Percentiles rank a stretch among this genome's conserved stretches.
Conservation (phyloP, 2,888 invertebrate genomes). For the Agriopis aurantiaria region DNA sequence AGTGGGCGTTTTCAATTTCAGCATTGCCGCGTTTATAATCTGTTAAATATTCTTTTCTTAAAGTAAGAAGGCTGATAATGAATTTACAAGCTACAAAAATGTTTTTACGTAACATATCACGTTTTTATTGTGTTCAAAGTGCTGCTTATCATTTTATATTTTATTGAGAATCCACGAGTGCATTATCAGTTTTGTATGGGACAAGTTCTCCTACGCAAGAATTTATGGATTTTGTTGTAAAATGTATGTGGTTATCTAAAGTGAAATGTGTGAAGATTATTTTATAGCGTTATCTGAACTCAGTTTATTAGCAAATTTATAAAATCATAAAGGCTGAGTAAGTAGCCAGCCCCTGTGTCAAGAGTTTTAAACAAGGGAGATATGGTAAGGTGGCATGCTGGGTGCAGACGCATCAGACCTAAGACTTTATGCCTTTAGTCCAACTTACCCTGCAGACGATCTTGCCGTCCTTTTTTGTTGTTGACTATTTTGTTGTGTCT, state of each 20-base stretch:
- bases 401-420: too few relatives aligned
- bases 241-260: not conserved
- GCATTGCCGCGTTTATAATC: constrained; percentile 19
- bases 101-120: constrained; percentile 18
- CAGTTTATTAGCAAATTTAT: too few relatives aligned
- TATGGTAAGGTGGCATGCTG: too few relatives aligned
- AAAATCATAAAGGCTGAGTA: too few relatives aligned
- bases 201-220: constrained; percentile 32
- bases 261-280: too few relatives aligned
- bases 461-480: too few relatives aligned
- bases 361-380: too few relatives aligned
- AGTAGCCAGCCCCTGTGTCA: too few relatives aligned
- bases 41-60: constrained; percentile 23
- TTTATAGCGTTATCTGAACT: too few relatives aligned
- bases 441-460: too few relatives aligned
- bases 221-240: constrained; percentile 2
- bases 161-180: constrained; percentile 16
- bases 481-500: too few relatives aligned
- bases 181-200: constrained; percentile 24
- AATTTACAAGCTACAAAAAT: constrained; percentile 25
- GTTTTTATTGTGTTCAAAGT: constrained; percentile 29
- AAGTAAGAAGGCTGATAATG: constrained; percentile 16
- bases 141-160: constrained; percentile 23
- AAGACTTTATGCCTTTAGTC: too few relatives aligned
- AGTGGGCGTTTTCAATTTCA: constrained; percentile 27